Conservation (phyloP, 2,113 vertebrate genomes). For the Podocnemis expansa region DNA sequence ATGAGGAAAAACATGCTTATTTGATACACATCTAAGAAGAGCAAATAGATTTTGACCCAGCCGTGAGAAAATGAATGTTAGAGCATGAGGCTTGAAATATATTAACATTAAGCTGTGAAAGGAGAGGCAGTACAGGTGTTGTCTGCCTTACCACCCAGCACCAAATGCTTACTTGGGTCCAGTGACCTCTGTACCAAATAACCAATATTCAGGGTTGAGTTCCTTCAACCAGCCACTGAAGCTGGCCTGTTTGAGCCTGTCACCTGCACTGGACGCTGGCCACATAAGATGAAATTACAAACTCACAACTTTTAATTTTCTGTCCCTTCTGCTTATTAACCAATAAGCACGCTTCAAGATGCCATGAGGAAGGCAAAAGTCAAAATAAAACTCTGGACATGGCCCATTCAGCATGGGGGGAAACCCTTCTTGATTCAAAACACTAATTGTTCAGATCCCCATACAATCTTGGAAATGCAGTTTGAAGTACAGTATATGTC, state of each 20-base stretch:
- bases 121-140: background rate
- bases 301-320: background rate
- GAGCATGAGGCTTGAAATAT: background rate
- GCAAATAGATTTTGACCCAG: background rate
- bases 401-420: background rate
- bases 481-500: background rate
- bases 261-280: background rate
- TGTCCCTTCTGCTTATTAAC: background rate
- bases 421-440: too few relatives aligned
- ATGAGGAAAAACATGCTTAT: background rate
- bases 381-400: background rate
- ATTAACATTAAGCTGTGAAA: background rate
- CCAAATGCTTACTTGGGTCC: background rate
- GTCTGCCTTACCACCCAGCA: too few relatives aligned
- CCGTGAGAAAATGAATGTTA: conserved; percentile 2
- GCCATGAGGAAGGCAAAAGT: background rate
- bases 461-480: background rate
- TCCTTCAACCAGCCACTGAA: background rate
- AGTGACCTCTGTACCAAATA: background rate
- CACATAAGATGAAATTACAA: background rate
- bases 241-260: background rate
- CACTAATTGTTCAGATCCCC: background rate
- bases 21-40: background rate
- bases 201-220: background rate
- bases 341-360: background rate